Evolutionary conservation across 2,888 invertebrate species (phyloP).

Genomic region (Orthonevra nobilis): DNA sequence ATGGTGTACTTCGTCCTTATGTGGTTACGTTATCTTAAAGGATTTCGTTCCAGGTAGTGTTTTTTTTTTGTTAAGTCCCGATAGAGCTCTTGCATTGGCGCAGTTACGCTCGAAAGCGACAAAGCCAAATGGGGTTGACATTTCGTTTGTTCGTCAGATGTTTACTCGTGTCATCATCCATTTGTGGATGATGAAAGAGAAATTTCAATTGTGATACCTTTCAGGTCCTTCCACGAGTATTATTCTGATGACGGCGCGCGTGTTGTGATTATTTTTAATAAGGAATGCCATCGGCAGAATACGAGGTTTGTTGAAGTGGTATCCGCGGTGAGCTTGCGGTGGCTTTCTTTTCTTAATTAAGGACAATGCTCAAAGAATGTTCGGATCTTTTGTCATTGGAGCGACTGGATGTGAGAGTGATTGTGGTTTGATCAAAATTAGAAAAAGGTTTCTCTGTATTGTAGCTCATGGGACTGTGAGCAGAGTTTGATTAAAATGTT

Average conservation of each 20-base stretch:
- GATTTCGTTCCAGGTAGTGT: slow-evolving; percentile 33
- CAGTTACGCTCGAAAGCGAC: slow-evolving; percentile 20
- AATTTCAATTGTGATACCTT: slow-evolving; percentile 2
- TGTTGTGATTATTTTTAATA: slow-evolving; percentile 57
- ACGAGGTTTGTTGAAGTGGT: not conserved
- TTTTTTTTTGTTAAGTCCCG: slow-evolving; percentile 17
- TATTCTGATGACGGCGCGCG: too few species aligned
- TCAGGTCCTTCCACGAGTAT: too few species aligned
- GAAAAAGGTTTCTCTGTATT: too few species aligned
- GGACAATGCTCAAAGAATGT: not conserved
- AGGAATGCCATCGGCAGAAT: slow-evolving; percentile 36
- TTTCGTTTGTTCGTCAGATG: slow-evolving; percentile 38
- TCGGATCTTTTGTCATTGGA: too few species aligned
- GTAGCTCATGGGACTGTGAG: too few species aligned
- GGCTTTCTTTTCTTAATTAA: slow-evolving; percentile 26
- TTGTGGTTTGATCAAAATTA: too few species aligned
- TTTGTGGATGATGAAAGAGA: slow-evolving; percentile 3
- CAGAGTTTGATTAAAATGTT: too few species aligned
- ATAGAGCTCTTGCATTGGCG: not conserved
- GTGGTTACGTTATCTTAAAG: slow-evolving; percentile 45
- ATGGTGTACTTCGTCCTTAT: slow-evolving; percentile 36
- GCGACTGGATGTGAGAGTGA: too few species aligned
- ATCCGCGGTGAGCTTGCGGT: not conserved
- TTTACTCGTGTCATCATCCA: slow-evolving; percentile 4
- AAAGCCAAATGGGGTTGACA: slow-evolving; percentile 53